Base-by-base conservation (phyloP, 53 echinoderm and acorn worm genomes). In the Pentamera pediparva region DNA sequence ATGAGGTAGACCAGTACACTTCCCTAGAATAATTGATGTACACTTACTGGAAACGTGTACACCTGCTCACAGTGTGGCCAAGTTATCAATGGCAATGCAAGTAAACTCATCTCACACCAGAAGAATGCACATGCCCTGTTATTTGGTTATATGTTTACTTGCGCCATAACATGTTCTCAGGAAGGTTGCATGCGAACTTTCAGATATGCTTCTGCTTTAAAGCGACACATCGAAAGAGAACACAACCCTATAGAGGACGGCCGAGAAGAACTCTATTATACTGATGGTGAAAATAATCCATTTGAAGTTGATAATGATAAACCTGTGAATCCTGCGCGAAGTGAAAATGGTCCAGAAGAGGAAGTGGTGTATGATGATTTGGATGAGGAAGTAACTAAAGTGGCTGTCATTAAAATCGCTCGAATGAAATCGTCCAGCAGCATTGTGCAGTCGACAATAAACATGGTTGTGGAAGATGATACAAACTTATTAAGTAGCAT, bases 381-480 rank as follows among this genome's bases (percentile, higher is more conserved):
- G 34, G 22, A 38, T 17, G 64, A 64, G 4, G 39, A 31, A 24
- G 4, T 64, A 0, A 64, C 40, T 39, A 40, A 40, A n/a, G 21
- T 64, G 64, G 64, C 36, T 18, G 64, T 39, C 17, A 35, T 32
- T n/a, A 18, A 17, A 11, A 37, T 63, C 5, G 63, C 63, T 37
- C 32, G 32, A 32, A 63, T 63, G 63, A 34, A 63, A 63, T 32
- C 63, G 17, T 37, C 63, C 30, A 63, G 63, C 63, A 63, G 37
- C 19, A 63, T 37, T n/a, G 37, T 63, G 36, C 63, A 63, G 22
- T 37, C 36, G 58, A 63, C 63, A 28, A 63, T 63, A n/a, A 21
- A 63, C 35, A 63, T 63, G 63, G 63, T 63, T n/a, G 39, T 63
- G 33, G 32, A 36, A 10, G 63, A 63, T 18, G 24, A 5, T 37